Conservation (phyloP, 2,797 vertebrate genomes). For the Morus bassanus region DNA sequence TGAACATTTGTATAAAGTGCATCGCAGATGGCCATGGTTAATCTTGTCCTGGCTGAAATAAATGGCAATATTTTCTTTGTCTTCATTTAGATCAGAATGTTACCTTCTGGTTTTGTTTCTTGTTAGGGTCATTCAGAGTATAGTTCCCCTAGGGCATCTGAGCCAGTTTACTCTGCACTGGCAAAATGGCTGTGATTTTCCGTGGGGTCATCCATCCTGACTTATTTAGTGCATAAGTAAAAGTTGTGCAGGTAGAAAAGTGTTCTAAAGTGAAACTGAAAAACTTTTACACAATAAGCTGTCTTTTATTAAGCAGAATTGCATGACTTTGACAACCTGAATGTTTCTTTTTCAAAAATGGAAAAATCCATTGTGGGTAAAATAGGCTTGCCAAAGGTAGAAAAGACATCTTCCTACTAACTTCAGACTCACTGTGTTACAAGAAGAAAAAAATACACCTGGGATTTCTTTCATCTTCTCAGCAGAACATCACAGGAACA, state of each 20-base stretch:
- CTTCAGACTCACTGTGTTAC: background rate
- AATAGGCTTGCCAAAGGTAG: background rate
- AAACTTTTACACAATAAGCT: background rate
- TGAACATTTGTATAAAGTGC: background rate
- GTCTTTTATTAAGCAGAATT: background rate
- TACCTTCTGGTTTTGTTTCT: background rate
- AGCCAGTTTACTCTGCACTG: background rate
- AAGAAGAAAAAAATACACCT: background rate
- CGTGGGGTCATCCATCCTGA: background rate
- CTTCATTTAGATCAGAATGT: background rate
- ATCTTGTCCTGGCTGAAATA: background rate
- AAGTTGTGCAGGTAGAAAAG: background rate
- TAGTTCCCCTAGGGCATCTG: background rate
- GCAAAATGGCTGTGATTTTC: background rate
- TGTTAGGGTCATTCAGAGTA: background rate
- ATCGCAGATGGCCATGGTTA: background rate
- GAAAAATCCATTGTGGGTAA: background rate
- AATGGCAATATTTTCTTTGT: background rate
- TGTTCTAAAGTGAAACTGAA: background rate
- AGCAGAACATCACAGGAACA: background rate
- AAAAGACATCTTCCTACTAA: background rate
- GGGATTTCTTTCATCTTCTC: conserved; percentile 16
- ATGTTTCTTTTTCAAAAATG: background rate
- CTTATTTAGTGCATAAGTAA: background rate
- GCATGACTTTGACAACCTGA: background rate